These are phyloP conservation scores for Phyllotis vaccarum DNA, from an alignment of 2,797 vertebrate genomes.

Conservation along the genomic window DNA sequence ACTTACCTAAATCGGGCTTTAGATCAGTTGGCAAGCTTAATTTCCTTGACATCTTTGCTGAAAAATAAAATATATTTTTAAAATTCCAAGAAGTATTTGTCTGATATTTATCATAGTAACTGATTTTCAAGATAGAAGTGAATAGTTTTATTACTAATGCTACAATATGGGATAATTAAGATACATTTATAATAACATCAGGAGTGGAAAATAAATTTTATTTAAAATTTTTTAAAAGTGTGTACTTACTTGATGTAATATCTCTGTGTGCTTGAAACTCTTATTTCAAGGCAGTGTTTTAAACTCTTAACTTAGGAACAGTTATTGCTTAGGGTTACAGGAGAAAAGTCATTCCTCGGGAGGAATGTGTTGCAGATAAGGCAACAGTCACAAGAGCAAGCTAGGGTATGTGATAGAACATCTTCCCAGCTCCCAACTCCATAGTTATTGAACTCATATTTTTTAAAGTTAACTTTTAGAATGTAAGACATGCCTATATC, in stretches of 20 bases:
- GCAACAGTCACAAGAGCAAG: neutral
- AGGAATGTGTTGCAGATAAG: conserved; percentile 1
- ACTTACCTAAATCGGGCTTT: conserved; percentile 99
- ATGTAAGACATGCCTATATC: neutral
- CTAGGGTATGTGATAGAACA: neutral
- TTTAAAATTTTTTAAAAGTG: conserved; percentile 55
- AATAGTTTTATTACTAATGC: conserved; percentile 62
- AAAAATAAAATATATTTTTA: conserved; percentile 95
- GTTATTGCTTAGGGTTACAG: conserved; percentile 43
- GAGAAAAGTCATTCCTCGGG: conserved; percentile 40
- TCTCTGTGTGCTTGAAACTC: conserved; percentile 63
- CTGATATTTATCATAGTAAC: conserved; percentile 59
- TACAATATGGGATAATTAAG: conserved; percentile 53
- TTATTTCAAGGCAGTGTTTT: conserved; percentile 65
- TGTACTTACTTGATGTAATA: conserved; percentile 73
- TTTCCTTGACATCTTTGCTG: conserved; percentile 99
- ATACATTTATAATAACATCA: conserved; percentile 66
- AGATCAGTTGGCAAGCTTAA: conserved; percentile 99
- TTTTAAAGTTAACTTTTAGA: conserved; percentile 56
- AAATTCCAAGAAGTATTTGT: conserved; percentile 76
- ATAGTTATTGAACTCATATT: neutral
- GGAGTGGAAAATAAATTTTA: conserved; percentile 72
- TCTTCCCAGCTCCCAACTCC: conserved; percentile 43
- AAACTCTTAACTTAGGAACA: conserved; percentile 5
- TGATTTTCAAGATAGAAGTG: conserved; percentile 71